Base-by-base conservation (phyloP, 92 coral and sea anemone genomes). In the Anthopleura xanthogrammica region DNA sequence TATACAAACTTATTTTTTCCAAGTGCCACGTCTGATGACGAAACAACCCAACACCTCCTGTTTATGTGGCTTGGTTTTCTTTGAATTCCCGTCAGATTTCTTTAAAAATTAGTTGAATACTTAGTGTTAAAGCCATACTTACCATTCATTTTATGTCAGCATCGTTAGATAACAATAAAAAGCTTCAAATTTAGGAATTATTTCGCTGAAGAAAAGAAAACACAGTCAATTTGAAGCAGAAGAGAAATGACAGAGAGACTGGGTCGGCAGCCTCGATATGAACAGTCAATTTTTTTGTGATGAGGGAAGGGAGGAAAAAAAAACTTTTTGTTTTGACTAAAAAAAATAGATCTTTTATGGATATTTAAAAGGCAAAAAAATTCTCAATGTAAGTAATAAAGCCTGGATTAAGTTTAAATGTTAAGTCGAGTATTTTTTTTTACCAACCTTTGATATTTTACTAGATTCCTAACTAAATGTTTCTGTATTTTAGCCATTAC, bases 91-190 rank as follows among this genome's bases (percentile, higher is more conserved):
- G 40, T 23, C 42, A 12, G 74, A 68, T 68, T 14, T 23, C 11
- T n/a, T n/a, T 10, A 68, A 12, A 68, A 68, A 68, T 68, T 23
- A 36, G 1, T 10, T 12, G 7, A 68, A 23, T 68, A 24, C 29
- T 10, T 50, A 80, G 13, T 12, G 39, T 10, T 19, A 81, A 36
- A 42, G 19, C 12, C 24, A 17, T 20, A 82, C 91, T 93, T 89
- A 93, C 98, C 95, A 75, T 93, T 93, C 98, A 93, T 93, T 88
- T 93, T 93, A 91, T 58, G 92, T 75, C 75, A 89, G 84, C 98
- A 91, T 89, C 79, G 80, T 88, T 87, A 58, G 80, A 65, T 74
- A 20, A 16, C 48, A 77, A 9, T 14, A 41, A 58, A 36, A 36
- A 14, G 70, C 8, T 22, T 79, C 0, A n/a, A 36, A 36, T 17